phyloP scores from a whole-genome alignment of 2,888 invertebrate species.

The Cepaea hortensis region DNA sequence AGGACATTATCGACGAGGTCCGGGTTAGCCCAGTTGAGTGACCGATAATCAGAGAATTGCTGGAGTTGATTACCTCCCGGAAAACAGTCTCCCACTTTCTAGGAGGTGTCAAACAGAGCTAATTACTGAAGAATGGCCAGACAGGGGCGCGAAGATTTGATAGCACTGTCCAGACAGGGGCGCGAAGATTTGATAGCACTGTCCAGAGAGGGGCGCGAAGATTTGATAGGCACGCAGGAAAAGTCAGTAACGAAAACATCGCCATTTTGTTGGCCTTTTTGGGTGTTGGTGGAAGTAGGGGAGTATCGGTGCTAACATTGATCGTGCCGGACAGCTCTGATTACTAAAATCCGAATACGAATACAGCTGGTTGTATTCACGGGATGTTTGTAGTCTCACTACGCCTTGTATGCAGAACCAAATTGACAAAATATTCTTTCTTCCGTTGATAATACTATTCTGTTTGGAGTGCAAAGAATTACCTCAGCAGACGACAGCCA shows the following conservation, averaged over 20 bases:
- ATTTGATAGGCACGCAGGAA: conserved; percentile 19
- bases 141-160: conserved; percentile 28
- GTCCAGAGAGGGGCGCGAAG: conserved; percentile 3
- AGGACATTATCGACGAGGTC: no score
- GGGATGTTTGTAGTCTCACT: no score
- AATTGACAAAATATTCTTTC: no score
- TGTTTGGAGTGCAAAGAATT: no score
- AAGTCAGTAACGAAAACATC: conserved; percentile 30
- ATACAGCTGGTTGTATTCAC: no score
- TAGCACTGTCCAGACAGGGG: background rate
- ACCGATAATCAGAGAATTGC: background rate
- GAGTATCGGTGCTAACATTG: conserved; percentile 5
- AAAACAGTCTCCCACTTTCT: conserved; percentile 6
- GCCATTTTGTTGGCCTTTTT: conserved; percentile 19
- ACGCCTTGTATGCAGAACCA: no score
- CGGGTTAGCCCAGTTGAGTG: background rate
- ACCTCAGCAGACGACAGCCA: no score
- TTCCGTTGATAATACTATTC: no score
- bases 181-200: conserved; percentile 31
- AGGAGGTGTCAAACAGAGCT: background rate
- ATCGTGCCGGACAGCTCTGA: background rate
- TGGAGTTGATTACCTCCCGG: conserved; percentile 27
- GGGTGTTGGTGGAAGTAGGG: background rate
- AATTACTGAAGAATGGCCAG: conserved; percentile 16
- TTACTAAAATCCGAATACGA: background rate